These are phyloP conservation scores for Monochamus saltuarius DNA, from an alignment of 1,140 invertebrate species.

Conservation along the genomic window DNA sequence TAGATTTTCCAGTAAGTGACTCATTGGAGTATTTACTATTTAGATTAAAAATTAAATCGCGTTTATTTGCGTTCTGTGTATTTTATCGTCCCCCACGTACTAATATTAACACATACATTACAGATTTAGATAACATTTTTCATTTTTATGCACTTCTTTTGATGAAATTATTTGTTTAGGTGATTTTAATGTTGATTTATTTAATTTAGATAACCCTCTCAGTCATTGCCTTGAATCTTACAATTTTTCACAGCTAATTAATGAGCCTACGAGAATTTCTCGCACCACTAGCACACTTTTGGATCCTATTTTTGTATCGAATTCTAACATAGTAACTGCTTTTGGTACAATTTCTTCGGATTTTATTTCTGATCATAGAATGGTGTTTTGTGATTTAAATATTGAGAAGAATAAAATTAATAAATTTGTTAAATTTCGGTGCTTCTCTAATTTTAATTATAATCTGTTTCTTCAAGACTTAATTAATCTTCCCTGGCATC, in stretches of 20 bases:
- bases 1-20: no score
- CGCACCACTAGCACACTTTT: not conserved
- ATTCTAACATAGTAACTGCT: not conserved
- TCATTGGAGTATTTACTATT: no score
- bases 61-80: no score
- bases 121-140: not conserved
- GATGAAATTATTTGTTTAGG: not conserved
- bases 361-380: not conserved
- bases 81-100: no score
- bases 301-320: not conserved
- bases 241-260: not conserved
- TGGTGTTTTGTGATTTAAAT: not conserved
- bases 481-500: not conserved
- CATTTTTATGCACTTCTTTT: not conserved
- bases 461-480: not conserved
- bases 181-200: not conserved
- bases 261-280: constrained; percentile 4
- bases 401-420: not conserved
- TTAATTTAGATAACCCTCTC: not conserved
- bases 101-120: no score
- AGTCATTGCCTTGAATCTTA: not conserved
- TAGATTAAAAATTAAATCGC: no score
- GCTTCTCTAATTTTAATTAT: not conserved
- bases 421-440: not conserved
- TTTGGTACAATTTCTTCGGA: not conserved